Percentiles rank a stretch among this genome's conserved stretches.
Conservation (phyloP, 2,113 vertebrate species). For the Proteles cristata region DNA sequence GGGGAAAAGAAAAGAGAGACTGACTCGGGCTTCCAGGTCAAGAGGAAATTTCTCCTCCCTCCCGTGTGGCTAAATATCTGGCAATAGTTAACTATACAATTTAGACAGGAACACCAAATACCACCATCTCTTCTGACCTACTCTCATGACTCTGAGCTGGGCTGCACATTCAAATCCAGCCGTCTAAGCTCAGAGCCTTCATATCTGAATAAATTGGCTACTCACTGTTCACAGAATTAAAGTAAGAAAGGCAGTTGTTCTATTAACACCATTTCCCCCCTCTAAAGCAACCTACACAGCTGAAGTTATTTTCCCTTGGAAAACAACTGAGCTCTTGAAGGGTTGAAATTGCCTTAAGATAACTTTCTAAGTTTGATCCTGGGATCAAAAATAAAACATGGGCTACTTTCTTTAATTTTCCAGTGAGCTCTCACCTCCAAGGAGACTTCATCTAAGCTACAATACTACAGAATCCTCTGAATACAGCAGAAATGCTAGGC, state of each 20-base stretch:
- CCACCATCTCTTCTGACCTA: slow-evolving; percentile 11
- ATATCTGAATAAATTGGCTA: slow-evolving; percentile 60
- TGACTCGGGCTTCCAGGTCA: not conserved
- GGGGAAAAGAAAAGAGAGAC: not conserved
- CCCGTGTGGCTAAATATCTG: slow-evolving; percentile 39
- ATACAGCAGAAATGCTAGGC: not conserved
- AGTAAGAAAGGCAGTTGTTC: slow-evolving; percentile 59
- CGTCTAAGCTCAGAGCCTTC: slow-evolving; percentile 37
- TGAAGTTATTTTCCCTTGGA: slow-evolving; percentile 59
- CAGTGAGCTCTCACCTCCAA: slow-evolving; percentile 36
- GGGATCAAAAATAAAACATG: slow-evolving; percentile 50
- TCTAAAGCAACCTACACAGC: slow-evolving; percentile 5
- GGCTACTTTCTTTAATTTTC: slow-evolving; percentile 61
- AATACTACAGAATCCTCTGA: not conserved
- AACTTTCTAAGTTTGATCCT: slow-evolving; percentile 40
- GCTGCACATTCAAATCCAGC: slow-evolving; percentile 56
- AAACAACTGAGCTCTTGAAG: slow-evolving; percentile 41
- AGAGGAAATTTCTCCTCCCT: slow-evolving; percentile 23
- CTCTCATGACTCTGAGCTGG: slow-evolving; percentile 40
- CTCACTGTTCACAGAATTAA: slow-evolving; percentile 55
- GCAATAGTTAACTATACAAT: not conserved
- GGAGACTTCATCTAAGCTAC: not conserved
- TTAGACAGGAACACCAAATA: slow-evolving; percentile 5
- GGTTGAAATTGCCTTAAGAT: slow-evolving; percentile 39
- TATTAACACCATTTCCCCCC: slow-evolving; percentile 6